Conservation (phyloP, 2,113 vertebrate species). For the Coptodon bakossiorum region DNA sequence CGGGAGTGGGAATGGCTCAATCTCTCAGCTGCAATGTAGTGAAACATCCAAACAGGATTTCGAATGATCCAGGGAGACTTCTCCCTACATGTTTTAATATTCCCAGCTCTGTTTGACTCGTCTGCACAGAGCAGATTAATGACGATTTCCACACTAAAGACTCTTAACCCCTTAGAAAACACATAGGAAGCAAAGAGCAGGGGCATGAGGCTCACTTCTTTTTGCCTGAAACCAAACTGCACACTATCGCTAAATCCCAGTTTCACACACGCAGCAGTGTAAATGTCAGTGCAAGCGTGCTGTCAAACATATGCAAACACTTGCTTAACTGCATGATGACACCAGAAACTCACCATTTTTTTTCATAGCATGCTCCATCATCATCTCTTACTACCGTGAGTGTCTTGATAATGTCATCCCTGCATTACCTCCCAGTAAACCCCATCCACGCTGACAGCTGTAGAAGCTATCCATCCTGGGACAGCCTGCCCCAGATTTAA, state of each 20-base stretch:
- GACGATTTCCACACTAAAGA: constrained; percentile 53
- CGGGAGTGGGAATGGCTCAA: constrained; percentile 4
- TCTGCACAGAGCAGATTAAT: constrained; percentile 57
- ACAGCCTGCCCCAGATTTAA: constrained; percentile 42
- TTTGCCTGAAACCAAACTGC: not conserved
- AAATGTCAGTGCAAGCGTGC: not conserved
- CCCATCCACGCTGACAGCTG: constrained; percentile 2
- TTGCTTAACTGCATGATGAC: not conserved
- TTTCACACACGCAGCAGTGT: not conserved
- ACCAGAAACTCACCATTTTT: not conserved
- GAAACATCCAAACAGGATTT: constrained; percentile 64
- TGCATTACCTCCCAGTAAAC: not conserved
- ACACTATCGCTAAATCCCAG: not conserved
- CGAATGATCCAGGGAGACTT: constrained; percentile 46
- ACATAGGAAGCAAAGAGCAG: not conserved
- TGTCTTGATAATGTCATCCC: not conserved
- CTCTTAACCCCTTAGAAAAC: constrained; percentile 40
- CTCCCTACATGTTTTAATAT: constrained; percentile 35
- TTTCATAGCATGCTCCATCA: not conserved
- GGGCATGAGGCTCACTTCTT: not conserved
- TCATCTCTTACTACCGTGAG: not conserved
- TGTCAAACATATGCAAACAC: not conserved
- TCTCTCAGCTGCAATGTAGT: constrained; percentile 33
- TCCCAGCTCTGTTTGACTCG: constrained; percentile 18
- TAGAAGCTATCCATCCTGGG: not conserved